Evolutionary conservation across 2,113 vertebrate species (phyloP).

Genomic region (Malurus cyaneus): DNA sequence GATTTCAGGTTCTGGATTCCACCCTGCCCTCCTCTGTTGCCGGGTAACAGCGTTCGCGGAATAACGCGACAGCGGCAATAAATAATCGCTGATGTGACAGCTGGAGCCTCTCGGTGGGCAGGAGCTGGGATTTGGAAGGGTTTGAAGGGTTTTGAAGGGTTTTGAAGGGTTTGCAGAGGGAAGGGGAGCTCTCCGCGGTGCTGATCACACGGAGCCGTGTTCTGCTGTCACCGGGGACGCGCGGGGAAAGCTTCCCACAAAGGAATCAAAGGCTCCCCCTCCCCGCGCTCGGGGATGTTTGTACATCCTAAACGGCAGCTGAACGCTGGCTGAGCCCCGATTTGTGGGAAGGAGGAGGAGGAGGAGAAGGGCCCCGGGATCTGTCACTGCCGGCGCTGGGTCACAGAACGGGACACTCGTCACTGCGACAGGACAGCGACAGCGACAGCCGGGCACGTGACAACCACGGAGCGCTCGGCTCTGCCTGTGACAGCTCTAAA

Average conservation of each 20-base stretch:
- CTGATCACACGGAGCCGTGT: conserved; percentile 8
- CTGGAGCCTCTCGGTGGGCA: neutral
- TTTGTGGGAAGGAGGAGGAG: neutral
- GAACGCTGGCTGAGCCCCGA: neutral
- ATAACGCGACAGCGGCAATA: neutral
- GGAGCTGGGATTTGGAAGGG: neutral
- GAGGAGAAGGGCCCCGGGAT: neutral
- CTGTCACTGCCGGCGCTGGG: neutral
- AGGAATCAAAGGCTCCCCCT: neutral
- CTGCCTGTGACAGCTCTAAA: too few species aligned
- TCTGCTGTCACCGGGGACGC: conserved; percentile 3
- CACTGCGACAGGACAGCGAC: too few species aligned
- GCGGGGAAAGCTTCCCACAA: neutral
- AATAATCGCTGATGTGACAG: conserved; percentile 49
- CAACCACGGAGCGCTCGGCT: too few species aligned
- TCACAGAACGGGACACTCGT: neutral
- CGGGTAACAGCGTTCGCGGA: conserved; percentile 36
- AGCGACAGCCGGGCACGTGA: too few species aligned
- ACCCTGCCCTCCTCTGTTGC: conserved; percentile 2
- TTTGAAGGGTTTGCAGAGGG: neutral
- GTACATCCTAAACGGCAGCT: neutral
- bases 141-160: neutral
- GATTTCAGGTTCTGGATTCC: conserved; percentile 67
- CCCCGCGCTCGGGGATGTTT: neutral
- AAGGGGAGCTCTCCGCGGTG: neutral